Conservation (phyloP, 1,140 invertebrate species). For the Medauroidea extradentata region DNA sequence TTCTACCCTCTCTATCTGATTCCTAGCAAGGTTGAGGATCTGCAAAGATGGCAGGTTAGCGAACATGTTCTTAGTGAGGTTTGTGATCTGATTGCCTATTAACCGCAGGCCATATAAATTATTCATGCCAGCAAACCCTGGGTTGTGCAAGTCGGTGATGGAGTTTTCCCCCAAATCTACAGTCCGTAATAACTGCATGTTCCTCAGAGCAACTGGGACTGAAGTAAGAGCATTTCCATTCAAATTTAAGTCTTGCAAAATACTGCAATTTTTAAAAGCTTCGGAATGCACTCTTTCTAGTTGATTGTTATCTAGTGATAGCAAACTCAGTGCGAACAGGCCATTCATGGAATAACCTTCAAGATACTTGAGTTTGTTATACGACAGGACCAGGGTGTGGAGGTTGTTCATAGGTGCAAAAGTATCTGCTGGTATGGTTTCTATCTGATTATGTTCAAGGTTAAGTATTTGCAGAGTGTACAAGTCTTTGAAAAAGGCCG, state of each 20-base stretch:
- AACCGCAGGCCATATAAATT: slow-evolving; percentile 76
- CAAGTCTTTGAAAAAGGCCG: slow-evolving; percentile 67
- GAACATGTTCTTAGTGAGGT: slow-evolving; percentile 76
- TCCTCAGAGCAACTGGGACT: slow-evolving; percentile 69
- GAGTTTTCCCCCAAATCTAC: slow-evolving; percentile 78
- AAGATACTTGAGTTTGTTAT: slow-evolving; percentile 71
- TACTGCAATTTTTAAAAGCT: slow-evolving; percentile 75
- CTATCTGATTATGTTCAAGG: slow-evolving; percentile 71
- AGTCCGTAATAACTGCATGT: slow-evolving; percentile 69
- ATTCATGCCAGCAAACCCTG: slow-evolving; percentile 74
- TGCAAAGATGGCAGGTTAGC: slow-evolving; percentile 74
- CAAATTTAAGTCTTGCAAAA: slow-evolving; percentile 73
- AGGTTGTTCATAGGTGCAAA: slow-evolving; percentile 80
- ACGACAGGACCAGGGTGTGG: slow-evolving; percentile 72
- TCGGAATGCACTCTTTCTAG: slow-evolving; percentile 70
- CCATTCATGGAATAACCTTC: slow-evolving; percentile 74
- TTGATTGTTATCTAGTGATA: slow-evolving; percentile 76
- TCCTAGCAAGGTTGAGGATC: slow-evolving; percentile 84
- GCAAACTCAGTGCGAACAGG: slow-evolving; percentile 67
- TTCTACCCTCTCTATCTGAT: slow-evolving; percentile 74
- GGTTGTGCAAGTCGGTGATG: slow-evolving; percentile 68
- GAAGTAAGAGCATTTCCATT: slow-evolving; percentile 71
- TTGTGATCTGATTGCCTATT: slow-evolving; percentile 83
- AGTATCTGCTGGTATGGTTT: slow-evolving; percentile 71
- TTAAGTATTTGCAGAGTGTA: slow-evolving; percentile 80